Conservation (phyloP, 92 coral and sea anemone species). For the Porites lobata region DNA sequence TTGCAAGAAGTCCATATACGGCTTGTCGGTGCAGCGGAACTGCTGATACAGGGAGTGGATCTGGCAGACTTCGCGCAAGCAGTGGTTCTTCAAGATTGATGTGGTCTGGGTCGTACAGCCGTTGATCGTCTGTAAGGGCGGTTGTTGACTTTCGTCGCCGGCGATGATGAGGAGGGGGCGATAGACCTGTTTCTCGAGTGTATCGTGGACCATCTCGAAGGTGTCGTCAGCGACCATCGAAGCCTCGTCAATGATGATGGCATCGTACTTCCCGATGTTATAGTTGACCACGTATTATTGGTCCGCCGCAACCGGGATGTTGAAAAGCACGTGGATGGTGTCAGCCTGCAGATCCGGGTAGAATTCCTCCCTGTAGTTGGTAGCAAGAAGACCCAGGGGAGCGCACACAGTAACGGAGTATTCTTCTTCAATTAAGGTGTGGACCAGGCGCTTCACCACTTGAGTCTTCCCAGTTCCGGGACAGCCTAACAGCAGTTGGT, state of each 20-base stretch:
- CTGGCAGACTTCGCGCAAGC: too few species aligned
- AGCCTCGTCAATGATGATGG: neutral
- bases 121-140: neutral
- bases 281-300: neutral
- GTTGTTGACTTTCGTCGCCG: neutral
- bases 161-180: neutral
- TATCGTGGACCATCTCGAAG: neutral
- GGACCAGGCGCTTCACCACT: neutral
- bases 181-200: neutral
- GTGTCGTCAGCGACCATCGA: neutral
- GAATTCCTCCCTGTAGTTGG: neutral
- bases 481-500: neutral
- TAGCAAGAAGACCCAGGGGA: neutral
- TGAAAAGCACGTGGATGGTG: neutral
- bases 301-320: neutral
- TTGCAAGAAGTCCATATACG: too few species aligned
- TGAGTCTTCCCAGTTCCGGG: neutral
- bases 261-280: neutral
- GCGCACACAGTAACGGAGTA: too few species aligned
- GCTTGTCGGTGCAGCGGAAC: too few species aligned
- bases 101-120: too few species aligned
- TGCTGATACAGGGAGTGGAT: too few species aligned
- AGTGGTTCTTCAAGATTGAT: too few species aligned
- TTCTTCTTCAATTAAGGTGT: too few species aligned
- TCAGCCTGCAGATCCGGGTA: neutral